phyloP scores from a whole-genome alignment of 2,797 vertebrate genomes.

The Brotula barbata region DNA sequence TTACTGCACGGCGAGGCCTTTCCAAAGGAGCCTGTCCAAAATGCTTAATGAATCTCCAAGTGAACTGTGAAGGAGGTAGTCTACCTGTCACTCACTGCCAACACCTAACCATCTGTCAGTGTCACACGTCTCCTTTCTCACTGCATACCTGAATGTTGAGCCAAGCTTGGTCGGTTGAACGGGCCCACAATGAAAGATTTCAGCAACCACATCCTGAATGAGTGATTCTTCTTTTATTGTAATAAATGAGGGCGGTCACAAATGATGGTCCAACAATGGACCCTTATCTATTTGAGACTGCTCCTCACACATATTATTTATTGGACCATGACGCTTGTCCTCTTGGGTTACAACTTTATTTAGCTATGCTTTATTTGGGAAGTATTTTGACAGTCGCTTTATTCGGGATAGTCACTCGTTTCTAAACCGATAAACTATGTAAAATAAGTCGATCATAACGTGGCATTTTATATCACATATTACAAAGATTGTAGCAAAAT shows the following conservation, averaged over 20 bases:
- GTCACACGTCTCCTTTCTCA: conserved; percentile 47
- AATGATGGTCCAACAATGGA: conserved; percentile 45
- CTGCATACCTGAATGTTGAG: conserved; percentile 67
- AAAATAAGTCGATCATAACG: conserved; percentile 4
- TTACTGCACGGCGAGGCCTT: conserved; percentile 51
- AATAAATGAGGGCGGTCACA: conserved; percentile 28
- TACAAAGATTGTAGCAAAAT: too few species aligned
- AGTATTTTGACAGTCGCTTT: neutral
- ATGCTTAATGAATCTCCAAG: conserved; percentile 72
- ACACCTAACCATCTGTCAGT: conserved; percentile 69
- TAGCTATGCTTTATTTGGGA: neutral
- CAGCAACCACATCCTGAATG: conserved; percentile 35
- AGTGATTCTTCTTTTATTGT: conserved; percentile 42
- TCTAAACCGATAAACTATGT: too few species aligned
- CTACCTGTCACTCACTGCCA: conserved; percentile 71
- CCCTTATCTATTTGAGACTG: conserved; percentile 37
- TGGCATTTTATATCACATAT: neutral
- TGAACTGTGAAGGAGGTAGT: conserved; percentile 75
- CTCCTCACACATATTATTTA: conserved; percentile 1
- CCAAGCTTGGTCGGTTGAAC: conserved; percentile 26
- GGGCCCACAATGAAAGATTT: conserved; percentile 33
- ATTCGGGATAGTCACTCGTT: neutral
- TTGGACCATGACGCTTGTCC: conserved; percentile 6
- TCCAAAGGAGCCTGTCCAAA: conserved; percentile 70
- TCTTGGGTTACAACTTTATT: neutral